Evolutionary conservation across 2,888 invertebrate species (phyloP).

Genomic region (Bellardia pandia): DNA sequence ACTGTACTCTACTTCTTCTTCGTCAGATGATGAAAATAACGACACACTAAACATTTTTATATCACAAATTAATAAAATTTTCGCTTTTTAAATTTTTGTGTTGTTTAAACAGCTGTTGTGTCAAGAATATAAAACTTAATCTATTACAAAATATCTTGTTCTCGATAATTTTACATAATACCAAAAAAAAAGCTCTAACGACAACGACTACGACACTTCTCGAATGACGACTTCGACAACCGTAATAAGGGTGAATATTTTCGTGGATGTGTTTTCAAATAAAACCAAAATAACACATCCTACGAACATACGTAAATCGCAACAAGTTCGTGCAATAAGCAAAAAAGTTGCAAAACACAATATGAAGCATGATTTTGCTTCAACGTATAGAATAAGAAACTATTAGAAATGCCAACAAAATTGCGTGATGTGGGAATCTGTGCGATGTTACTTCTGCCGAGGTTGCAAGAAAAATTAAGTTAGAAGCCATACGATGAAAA

Average conservation of each 20-base stretch:
- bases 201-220: too few species aligned
- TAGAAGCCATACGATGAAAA: not conserved
- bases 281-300: not conserved
- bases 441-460: not conserved
- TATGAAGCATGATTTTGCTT: too few species aligned
- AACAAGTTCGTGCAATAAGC: too few species aligned
- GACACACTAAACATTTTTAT: slow-evolving; percentile 29
- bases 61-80: too few species aligned
- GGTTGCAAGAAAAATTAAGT: not conserved
- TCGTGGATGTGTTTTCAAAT: not conserved
- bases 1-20: slow-evolving; percentile 17
- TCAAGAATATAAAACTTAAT: not conserved
- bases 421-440: not conserved
- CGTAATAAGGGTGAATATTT: too few species aligned
- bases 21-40: slow-evolving; percentile 30
- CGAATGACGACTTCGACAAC: too few species aligned
- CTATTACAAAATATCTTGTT: not conserved
- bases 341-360: too few species aligned
- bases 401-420: not conserved
- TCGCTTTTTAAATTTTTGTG: not conserved
- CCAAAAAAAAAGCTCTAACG: not conserved
- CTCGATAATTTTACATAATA: not conserved
- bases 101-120: not conserved
- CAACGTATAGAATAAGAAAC: too few species aligned
- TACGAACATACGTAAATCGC: too few species aligned